Evolutionary conservation across 2,113 vertebrate genomes (phyloP), one percentile per base, ranked within the genome.

Genomic region (Callopanchax toddi): DNA sequence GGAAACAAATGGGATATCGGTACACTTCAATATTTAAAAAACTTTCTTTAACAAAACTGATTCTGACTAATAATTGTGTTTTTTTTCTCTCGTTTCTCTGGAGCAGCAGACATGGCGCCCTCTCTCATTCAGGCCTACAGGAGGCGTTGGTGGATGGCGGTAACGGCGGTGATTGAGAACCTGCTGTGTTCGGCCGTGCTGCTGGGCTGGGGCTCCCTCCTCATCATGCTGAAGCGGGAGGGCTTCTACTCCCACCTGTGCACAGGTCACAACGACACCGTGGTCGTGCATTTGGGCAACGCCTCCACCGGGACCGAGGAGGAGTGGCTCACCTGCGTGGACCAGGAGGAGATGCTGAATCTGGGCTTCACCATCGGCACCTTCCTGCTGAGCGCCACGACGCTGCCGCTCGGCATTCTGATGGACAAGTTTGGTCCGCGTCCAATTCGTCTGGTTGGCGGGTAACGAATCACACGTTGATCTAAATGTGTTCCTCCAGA

Each of bases 121-220:
- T 90, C 93, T 26, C 89, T 94, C 12, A 4, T 86, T 43, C 92
- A 89, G 89, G 95, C 95, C 6, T 94, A 91, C 83, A 69, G 67
- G 46, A 86, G 95, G 79, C 94, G 95, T 70, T 95, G 95, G 95
- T 97, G 94, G 95, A 96, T 96, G 93, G 95, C 94, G 0, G 80
- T 92, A 79, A 93, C 93, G 0, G 95, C 95, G 0, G 90, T 95
- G 50, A 32, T 95, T 59, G 96, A 97, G 74, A 97, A 97, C 67
- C 91, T 97, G 62, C 90, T 95, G 75, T 96, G 95, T 74, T 96
- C 95, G 0, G 95, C 96, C 0, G 95, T 96, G 58, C 91, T 97
- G 20, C 88, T 97, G 29, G 95, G 95, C 29, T 97, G 95, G 95
- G 93, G 89, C 43, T 96, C 95, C 26, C 81, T 97, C 70, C 94